Evolutionary conservation across 2,888 invertebrate genomes (phyloP).

Genomic region (Chalcis sispes): DNA sequence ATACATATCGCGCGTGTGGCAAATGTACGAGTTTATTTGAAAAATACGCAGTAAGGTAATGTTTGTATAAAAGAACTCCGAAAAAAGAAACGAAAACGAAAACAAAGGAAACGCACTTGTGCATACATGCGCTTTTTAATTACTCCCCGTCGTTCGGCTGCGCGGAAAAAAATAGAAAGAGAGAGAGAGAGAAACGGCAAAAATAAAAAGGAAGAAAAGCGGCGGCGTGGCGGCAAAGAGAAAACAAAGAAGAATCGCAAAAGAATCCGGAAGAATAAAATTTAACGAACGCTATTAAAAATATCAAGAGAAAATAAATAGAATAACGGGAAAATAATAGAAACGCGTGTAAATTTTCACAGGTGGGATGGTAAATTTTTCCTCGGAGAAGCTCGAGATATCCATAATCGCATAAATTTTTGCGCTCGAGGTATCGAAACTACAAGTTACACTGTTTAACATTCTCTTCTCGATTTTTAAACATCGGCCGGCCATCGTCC

Average conservation of each 20-base stretch:
- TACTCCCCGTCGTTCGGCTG: slow-evolving; percentile 52
- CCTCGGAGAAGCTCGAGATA: neutral
- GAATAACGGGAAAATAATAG: neutral
- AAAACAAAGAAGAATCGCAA: slow-evolving; percentile 32
- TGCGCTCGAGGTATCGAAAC: neutral
- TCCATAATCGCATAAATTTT: slow-evolving; percentile 10
- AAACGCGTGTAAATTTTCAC: too few species aligned
- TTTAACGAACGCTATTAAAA: slow-evolving; percentile 45
- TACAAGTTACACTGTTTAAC: slow-evolving; percentile 64
- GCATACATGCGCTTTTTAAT: slow-evolving; percentile 59
- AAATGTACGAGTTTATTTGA: slow-evolving; percentile 51
- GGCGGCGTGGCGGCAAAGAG: slow-evolving; percentile 20
- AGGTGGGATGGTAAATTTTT: too few species aligned
- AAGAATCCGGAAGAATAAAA: slow-evolving; percentile 40
- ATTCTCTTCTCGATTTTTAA: slow-evolving; percentile 70
- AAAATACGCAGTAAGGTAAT: slow-evolving; percentile 56
- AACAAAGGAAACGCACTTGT: slow-evolving; percentile 58
- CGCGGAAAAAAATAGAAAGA: slow-evolving; percentile 28
- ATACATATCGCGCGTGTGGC: neutral
- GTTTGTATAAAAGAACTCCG: slow-evolving; percentile 54
- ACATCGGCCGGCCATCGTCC: slow-evolving; percentile 62
- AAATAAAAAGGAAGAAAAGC: slow-evolving; percentile 13
- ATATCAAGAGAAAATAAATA: neutral
- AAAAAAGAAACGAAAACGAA: slow-evolving; percentile 45
- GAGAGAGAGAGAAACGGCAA: slow-evolving; percentile 2